A percentile compares a stretch with the other conserved stretches of the same genome.
Evolutionary conservation across 1,140 invertebrate species (phyloP).

Genomic region (Drosophila nebulosa): DNA sequence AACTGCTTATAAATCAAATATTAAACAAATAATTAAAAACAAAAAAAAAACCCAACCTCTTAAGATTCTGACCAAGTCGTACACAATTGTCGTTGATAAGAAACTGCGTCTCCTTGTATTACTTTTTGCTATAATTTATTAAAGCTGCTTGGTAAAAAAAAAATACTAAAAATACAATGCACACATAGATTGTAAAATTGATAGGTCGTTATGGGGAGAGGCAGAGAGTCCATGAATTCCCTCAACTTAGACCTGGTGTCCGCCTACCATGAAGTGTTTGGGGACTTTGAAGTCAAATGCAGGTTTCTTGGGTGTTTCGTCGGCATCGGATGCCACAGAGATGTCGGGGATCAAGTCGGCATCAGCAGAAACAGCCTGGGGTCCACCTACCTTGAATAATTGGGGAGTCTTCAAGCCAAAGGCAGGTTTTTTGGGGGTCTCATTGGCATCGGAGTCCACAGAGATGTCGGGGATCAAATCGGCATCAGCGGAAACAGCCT

Average conservation of each 20-base stretch:
- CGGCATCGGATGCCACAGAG: slow-evolving; percentile 1
- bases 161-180: slow-evolving; percentile 46
- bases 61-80: not conserved
- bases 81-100: not conserved
- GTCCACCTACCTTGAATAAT: slow-evolving; percentile 11
- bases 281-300: not conserved
- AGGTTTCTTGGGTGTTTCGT: not conserved
- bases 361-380: not conserved
- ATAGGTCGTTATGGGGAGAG: not conserved
- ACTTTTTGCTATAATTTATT: slow-evolving; percentile 35
- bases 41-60: not conserved
- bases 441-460: slow-evolving; percentile 35
- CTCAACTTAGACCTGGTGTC: too few relatives aligned
- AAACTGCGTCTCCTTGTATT: slow-evolving; percentile 14
- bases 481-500: slow-evolving; percentile 11
- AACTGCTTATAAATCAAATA: slow-evolving; percentile 4
- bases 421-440: not conserved
- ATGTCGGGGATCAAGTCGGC: slow-evolving; percentile 4
- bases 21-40: not conserved
- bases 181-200: slow-evolving; percentile 5
- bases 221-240: not conserved
- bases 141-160: slow-evolving; percentile 31
- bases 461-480: slow-evolving; percentile 57
- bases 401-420: slow-evolving; percentile 8
- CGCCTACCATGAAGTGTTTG: too few relatives aligned